Conservation (phyloP, 2,888 invertebrate genomes). For the Nomada goodeniana region DNA sequence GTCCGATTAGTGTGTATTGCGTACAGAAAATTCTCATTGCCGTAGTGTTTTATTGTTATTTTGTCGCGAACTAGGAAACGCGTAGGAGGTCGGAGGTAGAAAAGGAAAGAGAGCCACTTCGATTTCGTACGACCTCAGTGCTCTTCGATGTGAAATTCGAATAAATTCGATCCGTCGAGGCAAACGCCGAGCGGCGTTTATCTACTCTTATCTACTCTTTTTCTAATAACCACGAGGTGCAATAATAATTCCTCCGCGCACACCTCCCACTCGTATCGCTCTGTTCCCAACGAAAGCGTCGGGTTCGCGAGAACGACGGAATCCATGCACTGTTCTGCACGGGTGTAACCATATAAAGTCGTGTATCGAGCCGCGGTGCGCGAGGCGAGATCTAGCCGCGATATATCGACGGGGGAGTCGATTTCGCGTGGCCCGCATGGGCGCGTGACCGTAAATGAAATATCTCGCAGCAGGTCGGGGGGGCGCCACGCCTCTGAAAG, state of each 20-base stretch:
- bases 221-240: no score
- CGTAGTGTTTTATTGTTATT: no score
- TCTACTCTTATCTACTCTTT: no score
- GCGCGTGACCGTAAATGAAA: slow-evolving; percentile 60
- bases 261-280: not conserved
- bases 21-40: not conserved
- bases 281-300: not conserved
- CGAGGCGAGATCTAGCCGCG: slow-evolving; percentile 49
- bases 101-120: no score
- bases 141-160: no score
- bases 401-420: slow-evolving; percentile 44
- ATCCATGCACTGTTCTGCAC: slow-evolving; percentile 12
- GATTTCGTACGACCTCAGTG: no score
- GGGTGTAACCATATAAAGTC: slow-evolving; percentile 45
- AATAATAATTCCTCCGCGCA: no score
- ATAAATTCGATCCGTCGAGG: no score
- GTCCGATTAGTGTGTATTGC: not conserved
- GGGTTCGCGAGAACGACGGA: not conserved
- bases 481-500: slow-evolving; percentile 61
- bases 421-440: slow-evolving; percentile 53
- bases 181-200: no score
- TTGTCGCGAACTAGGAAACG: no score
- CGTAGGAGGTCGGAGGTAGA: no score
- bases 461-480: slow-evolving; percentile 39
- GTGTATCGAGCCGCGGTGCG: slow-evolving; percentile 20